These are phyloP conservation scores for Pampusana beccarii DNA, from an alignment of 2,113 vertebrate genomes.

Conservation along the genomic window DNA sequence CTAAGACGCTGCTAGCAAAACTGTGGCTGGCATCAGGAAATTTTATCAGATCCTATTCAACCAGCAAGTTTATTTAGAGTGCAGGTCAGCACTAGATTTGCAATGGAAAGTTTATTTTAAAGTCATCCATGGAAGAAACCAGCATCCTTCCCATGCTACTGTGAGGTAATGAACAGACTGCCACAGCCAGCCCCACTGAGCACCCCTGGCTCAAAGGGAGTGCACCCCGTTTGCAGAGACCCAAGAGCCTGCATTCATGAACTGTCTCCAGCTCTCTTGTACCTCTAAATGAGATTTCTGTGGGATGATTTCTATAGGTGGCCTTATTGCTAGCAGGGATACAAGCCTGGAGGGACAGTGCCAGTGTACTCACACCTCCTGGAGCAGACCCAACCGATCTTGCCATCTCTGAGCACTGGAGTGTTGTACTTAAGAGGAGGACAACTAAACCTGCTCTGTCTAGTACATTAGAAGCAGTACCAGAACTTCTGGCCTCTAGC, in stretches of 20 bases:
- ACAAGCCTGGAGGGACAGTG: accelerated
- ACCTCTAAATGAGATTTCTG: background rate
- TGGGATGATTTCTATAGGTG: background rate
- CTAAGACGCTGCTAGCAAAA: background rate
- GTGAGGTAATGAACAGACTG: background rate
- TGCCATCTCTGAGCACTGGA: background rate
- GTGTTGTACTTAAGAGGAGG: background rate
- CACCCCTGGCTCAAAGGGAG: background rate
- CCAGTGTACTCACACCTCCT: accelerated
- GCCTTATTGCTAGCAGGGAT: background rate
- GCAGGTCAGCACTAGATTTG: background rate
- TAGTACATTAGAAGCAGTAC: background rate
- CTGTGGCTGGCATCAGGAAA: background rate
- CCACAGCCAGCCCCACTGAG: background rate
- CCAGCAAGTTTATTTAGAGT: background rate
- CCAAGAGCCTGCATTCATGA: accelerated
- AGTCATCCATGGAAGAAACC: background rate
- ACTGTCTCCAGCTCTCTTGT: background rate
- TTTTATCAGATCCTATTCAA: background rate
- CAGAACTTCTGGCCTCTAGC: background rate
- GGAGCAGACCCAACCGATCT: background rate
- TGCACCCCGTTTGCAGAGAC: background rate
- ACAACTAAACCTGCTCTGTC: background rate
- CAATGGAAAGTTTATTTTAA: background rate
- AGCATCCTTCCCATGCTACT: background rate